These are phyloP conservation scores for Campoletis sonorensis DNA, from an alignment of 1,140 invertebrate species.

Conservation along the genomic window DNA sequence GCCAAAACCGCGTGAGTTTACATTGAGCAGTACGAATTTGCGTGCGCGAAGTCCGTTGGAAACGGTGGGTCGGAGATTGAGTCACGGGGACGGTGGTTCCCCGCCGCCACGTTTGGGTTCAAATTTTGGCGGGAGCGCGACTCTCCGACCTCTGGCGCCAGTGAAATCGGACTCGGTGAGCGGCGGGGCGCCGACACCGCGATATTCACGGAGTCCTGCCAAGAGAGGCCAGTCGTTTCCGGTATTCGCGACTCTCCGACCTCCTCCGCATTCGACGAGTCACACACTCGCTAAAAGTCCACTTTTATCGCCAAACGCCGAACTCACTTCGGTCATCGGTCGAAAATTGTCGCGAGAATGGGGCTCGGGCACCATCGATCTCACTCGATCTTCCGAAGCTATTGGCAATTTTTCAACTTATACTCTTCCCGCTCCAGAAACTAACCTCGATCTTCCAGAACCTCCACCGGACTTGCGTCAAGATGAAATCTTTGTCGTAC, in stretches of 20 bases:
- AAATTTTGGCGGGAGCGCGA: conserved; percentile 68
- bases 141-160: conserved; percentile 61
- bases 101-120: conserved; percentile 66
- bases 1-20: conserved; percentile 72
- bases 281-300: conserved; percentile 66
- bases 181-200: conserved; percentile 63
- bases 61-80: conserved; percentile 71
- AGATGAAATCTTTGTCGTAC: conserved; percentile 50
- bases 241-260: conserved; percentile 70
- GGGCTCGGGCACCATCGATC: conserved; percentile 71
- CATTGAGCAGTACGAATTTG: conserved; percentile 72
- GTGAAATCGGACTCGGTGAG: conserved; percentile 68
- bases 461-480: conserved; percentile 34
- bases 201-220: conserved; percentile 71
- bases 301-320: conserved; percentile 71
- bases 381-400: conserved; percentile 70
- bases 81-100: conserved; percentile 72
- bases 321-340: conserved; percentile 71
- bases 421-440: conserved; percentile 48
- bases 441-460: background rate
- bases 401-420: conserved; percentile 64
- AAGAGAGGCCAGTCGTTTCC: conserved; percentile 75
- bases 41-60: conserved; percentile 72
- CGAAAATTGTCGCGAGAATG: conserved; percentile 72
- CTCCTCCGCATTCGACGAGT: conserved; percentile 60